A percentile compares a stretch with the other conserved stretches of the same genome.
phyloP scores from a whole-genome alignment of 2,113 vertebrate genomes.

The Tachycineta bicolor region DNA sequence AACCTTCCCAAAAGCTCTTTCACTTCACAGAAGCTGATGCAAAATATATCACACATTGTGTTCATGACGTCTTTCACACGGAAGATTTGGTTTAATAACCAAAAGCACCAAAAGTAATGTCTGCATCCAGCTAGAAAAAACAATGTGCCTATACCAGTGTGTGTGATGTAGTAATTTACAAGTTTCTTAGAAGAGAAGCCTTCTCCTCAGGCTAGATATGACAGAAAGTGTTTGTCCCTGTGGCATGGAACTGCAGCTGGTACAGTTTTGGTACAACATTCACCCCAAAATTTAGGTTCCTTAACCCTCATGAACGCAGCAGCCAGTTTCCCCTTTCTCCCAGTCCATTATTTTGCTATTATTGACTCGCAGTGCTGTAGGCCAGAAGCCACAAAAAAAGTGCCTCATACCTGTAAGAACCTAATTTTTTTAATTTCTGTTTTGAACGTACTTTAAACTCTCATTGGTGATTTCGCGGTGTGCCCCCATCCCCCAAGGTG shows the following conservation, averaged over 20 bases:
- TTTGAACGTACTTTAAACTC: not conserved
- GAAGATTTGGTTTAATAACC: not conserved
- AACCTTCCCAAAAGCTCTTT: not conserved
- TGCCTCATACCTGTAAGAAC: not conserved
- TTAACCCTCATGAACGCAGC: not conserved
- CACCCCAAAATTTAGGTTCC: not conserved
- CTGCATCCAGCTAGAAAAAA: not conserved
- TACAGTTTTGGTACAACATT: not conserved
- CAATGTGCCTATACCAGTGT: accelerated
- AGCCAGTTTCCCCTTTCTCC: not conserved
- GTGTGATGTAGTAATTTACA: not conserved
- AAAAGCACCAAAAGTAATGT: not conserved
- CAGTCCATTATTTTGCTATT: not conserved
- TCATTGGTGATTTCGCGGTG: accelerated
- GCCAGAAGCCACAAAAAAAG: not conserved
- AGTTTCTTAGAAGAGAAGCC: not conserved
- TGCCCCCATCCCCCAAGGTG: not conserved
- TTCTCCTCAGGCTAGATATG: not conserved
- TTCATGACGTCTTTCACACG: not conserved
- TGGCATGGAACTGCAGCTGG: not conserved
- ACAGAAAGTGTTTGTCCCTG: not conserved
- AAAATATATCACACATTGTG: not conserved
- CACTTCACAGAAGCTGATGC: not conserved
- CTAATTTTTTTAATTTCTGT: not conserved
- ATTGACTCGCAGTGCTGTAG: not conserved